A percentile compares a stretch with the other conserved stretches of the same genome.
These are phyloP conservation scores for Hystrix cristata DNA, from an alignment of 2,113 vertebrate species.

Conservation along the genomic window DNA sequence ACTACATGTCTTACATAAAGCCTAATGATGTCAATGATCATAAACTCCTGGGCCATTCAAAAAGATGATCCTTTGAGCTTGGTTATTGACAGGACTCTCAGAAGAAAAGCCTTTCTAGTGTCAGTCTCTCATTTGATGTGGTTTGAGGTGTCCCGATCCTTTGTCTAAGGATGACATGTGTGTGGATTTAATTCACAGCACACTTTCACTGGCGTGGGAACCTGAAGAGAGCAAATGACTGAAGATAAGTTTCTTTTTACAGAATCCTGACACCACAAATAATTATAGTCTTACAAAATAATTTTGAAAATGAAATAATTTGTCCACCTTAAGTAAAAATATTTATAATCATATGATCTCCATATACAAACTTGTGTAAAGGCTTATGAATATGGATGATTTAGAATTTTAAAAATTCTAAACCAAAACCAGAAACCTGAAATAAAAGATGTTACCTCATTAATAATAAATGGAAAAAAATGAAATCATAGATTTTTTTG, in stretches of 20 bases:
- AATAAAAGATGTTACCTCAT: background rate
- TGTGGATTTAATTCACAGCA: conserved; percentile 35
- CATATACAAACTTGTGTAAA: background rate
- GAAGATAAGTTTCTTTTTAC: background rate
- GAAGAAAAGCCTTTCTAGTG: background rate
- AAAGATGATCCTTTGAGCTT: background rate
- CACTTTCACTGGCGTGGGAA: background rate
- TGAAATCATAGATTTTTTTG: background rate
- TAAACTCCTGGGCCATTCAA: background rate
- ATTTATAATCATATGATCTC: background rate
- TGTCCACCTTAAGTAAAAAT: background rate
- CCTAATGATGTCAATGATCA: background rate
- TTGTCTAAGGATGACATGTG: background rate
- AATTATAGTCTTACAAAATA: background rate
- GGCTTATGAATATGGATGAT: background rate
- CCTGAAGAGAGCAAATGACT: background rate
- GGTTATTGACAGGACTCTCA: background rate
- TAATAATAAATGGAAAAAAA: conserved; percentile 40
- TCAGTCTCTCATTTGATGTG: background rate
- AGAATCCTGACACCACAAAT: background rate
- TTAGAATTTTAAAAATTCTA: background rate
- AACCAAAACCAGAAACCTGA: background rate
- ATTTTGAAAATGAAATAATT: conserved; percentile 3
- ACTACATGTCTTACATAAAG: background rate
- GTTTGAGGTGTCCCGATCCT: background rate